These are phyloP conservation scores for Craseonycteris thonglongyai DNA, from an alignment of 2,113 vertebrate genomes.

Conservation along the genomic window DNA sequence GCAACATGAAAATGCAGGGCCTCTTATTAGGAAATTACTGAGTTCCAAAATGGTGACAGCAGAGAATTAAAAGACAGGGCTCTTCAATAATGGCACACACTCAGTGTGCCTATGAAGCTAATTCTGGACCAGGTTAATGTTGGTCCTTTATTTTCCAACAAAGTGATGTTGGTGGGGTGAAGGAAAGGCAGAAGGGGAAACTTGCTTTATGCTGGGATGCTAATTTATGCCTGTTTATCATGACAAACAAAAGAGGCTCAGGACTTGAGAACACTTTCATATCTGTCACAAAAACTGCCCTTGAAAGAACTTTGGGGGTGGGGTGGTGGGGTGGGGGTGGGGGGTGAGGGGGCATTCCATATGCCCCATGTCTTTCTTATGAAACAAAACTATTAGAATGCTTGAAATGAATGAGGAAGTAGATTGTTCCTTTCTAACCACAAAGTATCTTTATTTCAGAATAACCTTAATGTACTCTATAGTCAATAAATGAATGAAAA, in stretches of 20 bases:
- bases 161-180: not conserved
- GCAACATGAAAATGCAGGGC: not conserved
- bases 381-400: not conserved
- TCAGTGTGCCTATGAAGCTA: not conserved
- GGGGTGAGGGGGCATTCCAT: accelerated
- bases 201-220: not conserved
- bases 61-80: not conserved
- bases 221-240: not conserved
- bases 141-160: not conserved
- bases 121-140: not conserved
- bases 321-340: no score
- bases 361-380: not conserved
- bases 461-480: not conserved
- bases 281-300: not conserved
- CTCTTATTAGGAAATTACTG: not conserved
- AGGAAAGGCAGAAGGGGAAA: not conserved
- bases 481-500: not conserved
- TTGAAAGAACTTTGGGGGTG: not conserved
- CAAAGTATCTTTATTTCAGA: not conserved
- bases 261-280: not conserved
- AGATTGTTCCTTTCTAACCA: not conserved
- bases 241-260: not conserved
- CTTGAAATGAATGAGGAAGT: not conserved
- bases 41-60: not conserved
- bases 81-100: not conserved